Percentiles rank a stretch among this genome's conserved stretches.
phyloP scores from a whole-genome alignment of 1,140 invertebrate genomes.

The Temnothorax nylanderi region DNA sequence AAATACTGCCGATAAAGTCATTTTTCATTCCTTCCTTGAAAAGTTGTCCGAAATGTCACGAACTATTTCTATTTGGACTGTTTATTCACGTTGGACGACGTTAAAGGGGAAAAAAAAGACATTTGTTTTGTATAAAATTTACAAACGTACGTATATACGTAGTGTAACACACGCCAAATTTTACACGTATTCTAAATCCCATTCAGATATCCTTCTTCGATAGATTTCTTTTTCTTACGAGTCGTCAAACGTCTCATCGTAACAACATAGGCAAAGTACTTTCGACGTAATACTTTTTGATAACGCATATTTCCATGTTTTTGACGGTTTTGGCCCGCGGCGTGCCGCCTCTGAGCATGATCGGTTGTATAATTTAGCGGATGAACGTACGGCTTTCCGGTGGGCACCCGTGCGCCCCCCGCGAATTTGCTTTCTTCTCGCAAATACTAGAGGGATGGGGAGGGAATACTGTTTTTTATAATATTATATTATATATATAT shows the following conservation, averaged over 20 bases:
- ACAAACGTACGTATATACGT: neutral
- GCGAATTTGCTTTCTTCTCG: constrained; percentile 70
- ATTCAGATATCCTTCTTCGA: neutral
- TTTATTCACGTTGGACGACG: constrained; percentile 5
- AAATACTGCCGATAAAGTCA: neutral
- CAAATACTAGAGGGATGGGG: constrained; percentile 58
- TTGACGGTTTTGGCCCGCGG: constrained; percentile 31
- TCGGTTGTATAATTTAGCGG: constrained; percentile 64
- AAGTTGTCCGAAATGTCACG: neutral
- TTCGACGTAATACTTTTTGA: constrained; percentile 15
- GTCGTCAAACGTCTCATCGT: neutral
- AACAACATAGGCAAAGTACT: constrained; percentile 21
- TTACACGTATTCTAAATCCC: neutral
- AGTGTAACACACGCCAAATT: neutral
- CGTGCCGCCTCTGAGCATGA: constrained; percentile 55
- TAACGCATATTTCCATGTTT: neutral
- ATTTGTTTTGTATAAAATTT: constrained; percentile 36
- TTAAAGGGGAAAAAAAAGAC: neutral
- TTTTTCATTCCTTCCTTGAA: neutral
- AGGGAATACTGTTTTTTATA: constrained; percentile 72
- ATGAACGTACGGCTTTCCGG: constrained; percentile 68
- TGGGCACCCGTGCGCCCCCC: constrained; percentile 21
- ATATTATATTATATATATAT: constrained; percentile 72
- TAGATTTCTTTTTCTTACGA: neutral
- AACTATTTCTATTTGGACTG: neutral